A percentile compares a stretch with the other conserved stretches of the same genome.
phyloP scores from a whole-genome alignment of 2,888 invertebrate species.

The Microctonus aethiopoides region DNA sequence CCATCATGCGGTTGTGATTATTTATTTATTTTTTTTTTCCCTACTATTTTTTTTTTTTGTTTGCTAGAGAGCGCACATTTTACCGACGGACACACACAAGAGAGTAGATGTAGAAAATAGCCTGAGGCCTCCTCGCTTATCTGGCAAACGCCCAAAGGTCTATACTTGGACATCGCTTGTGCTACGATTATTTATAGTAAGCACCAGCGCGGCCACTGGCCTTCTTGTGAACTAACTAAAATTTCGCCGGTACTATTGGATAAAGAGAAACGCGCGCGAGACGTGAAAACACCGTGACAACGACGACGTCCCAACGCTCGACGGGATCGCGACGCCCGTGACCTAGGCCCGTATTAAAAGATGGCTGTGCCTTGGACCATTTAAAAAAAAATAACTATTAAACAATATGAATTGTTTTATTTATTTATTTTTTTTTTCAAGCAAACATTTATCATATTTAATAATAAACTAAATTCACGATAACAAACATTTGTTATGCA shows the following conservation, averaged over 20 bases:
- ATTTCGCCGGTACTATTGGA: slow-evolving; percentile 56
- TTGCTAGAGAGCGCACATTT: slow-evolving; percentile 16
- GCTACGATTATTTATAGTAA: slow-evolving; percentile 78
- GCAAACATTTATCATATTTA: neutral
- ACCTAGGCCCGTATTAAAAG: slow-evolving; percentile 68
- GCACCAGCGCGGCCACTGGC: slow-evolving; percentile 69
- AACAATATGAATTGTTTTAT: neutral
- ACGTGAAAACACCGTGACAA: slow-evolving; percentile 23
- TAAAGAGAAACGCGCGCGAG: slow-evolving; percentile 42
- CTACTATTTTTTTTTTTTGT: neutral
- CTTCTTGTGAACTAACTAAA: slow-evolving; percentile 71
- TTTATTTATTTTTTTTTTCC: neutral
- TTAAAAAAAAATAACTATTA: neutral
- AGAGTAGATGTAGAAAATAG: slow-evolving; percentile 58
- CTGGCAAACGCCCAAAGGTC: slow-evolving; percentile 84
- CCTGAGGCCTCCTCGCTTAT: slow-evolving; percentile 65
- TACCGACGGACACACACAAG: slow-evolving; percentile 33
- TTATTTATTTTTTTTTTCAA: slow-evolving; percentile 7
- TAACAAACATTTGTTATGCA: too few species aligned
- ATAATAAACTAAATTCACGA: too few species aligned
- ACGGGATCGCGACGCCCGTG: slow-evolving; percentile 65
- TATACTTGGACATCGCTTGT: slow-evolving; percentile 86
- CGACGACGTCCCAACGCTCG: slow-evolving; percentile 30
- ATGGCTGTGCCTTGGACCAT: slow-evolving; percentile 49
- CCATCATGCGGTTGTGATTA: neutral